phyloP scores from a whole-genome alignment of 2,113 vertebrate genomes.

The Tyto alba region DNA sequence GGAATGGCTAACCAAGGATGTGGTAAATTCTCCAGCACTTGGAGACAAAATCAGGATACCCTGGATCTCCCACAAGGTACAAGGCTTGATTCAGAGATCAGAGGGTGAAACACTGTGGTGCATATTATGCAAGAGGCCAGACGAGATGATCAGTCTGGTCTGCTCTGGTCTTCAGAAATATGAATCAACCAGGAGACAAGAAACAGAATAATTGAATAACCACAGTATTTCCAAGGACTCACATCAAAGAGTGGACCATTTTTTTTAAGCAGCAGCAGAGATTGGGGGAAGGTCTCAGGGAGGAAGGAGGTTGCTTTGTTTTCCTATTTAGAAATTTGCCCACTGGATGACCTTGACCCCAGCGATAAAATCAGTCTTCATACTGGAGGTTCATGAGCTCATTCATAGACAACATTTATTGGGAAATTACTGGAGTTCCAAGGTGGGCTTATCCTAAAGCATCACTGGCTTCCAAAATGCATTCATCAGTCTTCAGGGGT shows the following conservation, averaged over 20 bases:
- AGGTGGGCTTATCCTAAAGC: slow-evolving; percentile 61
- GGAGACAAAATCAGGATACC: neutral
- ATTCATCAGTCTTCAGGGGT: slow-evolving; percentile 64
- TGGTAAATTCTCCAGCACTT: neutral
- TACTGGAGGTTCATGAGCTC: slow-evolving; percentile 48
- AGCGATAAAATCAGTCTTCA: slow-evolving; percentile 57
- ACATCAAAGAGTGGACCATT: neutral
- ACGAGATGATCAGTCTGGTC: slow-evolving; percentile 14
- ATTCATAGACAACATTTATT: slow-evolving; percentile 11
- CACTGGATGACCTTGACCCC: neutral
- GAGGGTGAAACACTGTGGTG: neutral
- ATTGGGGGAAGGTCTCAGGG: neutral
- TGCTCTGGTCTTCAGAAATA: slow-evolving; percentile 15
- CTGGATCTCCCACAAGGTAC: neutral
- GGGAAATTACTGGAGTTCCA: slow-evolving; percentile 52
- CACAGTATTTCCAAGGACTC: neutral
- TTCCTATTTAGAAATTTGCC: slow-evolving; percentile 34
- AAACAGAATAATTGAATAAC: slow-evolving; percentile 20
- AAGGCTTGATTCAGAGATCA: neutral
- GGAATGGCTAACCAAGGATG: slow-evolving; percentile 8
- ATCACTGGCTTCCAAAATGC: slow-evolving; percentile 62
- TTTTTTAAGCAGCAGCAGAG: neutral
- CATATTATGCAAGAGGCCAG: neutral
- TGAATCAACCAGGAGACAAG: slow-evolving; percentile 17
- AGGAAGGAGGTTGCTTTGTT: slow-evolving; percentile 15